A percentile compares a stretch with the other conserved stretches of the same genome.
Evolutionary conservation across 2,113 vertebrate species (phyloP).

Genomic region (Stomatorhinus ivindoensis): DNA sequence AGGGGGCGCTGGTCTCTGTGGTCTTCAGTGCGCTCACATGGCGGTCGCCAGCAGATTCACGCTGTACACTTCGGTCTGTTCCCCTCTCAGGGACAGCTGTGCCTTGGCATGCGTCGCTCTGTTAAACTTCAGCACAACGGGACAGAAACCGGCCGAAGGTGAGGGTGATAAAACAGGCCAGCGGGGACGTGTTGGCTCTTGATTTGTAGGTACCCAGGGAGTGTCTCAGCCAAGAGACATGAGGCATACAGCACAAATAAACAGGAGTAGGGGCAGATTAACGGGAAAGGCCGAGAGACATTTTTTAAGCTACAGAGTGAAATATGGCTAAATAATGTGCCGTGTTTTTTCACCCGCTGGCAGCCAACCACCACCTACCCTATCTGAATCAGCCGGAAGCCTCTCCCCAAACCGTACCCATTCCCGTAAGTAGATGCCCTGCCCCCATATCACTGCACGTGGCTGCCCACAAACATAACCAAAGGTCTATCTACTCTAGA

Average conservation of each 20-base stretch:
- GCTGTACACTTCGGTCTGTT: slow-evolving; percentile 63
- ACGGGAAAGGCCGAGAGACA: background rate
- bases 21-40: background rate
- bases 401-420: background rate
- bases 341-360: background rate
- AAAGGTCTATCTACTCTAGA: background rate
- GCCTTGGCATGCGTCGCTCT: slow-evolving; percentile 58
- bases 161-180: background rate
- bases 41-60: slow-evolving; percentile 53
- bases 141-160: background rate
- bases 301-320: background rate
- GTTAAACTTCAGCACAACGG: slow-evolving; percentile 57
- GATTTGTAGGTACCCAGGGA: background rate
- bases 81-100: slow-evolving; percentile 65
- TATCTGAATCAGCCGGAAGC: background rate
- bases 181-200: background rate
- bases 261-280: background rate
- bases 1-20: slow-evolving; percentile 17
- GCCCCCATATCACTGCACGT: background rate
- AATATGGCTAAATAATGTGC: background rate
- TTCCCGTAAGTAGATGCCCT: background rate
- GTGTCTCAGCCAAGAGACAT: background rate
- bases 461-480: background rate
- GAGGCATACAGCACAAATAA: background rate
- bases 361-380: background rate